phyloP scores from a whole-genome alignment of 2,797 vertebrate species.

The Galago senegalensis region DNA sequence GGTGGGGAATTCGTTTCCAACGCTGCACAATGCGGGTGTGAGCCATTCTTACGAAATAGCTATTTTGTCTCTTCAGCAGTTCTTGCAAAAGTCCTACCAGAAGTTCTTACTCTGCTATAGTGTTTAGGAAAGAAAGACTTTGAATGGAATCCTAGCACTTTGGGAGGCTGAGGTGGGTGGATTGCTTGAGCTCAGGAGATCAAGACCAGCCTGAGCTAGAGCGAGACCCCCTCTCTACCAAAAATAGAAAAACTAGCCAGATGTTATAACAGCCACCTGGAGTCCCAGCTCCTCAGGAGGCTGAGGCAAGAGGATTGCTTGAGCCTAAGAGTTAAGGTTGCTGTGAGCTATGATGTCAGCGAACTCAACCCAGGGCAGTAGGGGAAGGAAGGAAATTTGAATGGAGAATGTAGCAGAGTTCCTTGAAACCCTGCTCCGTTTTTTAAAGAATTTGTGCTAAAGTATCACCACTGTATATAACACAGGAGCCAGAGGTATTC shows the following conservation, averaged over 20 bases:
- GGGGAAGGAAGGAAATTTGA: conserved; percentile 34
- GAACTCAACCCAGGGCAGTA: too few species aligned
- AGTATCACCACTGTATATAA: conserved; percentile 20
- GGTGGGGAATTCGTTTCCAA: neutral
- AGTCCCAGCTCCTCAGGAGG: too few species aligned
- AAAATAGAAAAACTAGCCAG: too few species aligned
- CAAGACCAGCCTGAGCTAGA: too few species aligned
- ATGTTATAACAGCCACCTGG: too few species aligned
- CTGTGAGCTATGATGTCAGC: too few species aligned
- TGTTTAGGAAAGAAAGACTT: conserved; percentile 4
- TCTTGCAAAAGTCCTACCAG: neutral
- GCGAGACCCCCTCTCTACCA: too few species aligned
- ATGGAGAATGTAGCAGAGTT: neutral
- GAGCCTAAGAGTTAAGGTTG: too few species aligned
- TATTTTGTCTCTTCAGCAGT: neutral
- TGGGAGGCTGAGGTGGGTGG: too few species aligned
- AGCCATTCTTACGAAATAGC: neutral
- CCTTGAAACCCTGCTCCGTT: neutral
- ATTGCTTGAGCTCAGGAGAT: too few species aligned
- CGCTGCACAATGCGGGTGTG: neutral
- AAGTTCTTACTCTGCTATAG: neutral
- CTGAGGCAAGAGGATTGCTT: too few species aligned
- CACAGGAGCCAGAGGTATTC: neutral
- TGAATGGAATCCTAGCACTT: neutral
- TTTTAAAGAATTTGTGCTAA: conserved; percentile 32